These are phyloP conservation scores for Bombus consobrinus DNA, from an alignment of 1,140 invertebrate genomes.

Conservation along the genomic window DNA sequence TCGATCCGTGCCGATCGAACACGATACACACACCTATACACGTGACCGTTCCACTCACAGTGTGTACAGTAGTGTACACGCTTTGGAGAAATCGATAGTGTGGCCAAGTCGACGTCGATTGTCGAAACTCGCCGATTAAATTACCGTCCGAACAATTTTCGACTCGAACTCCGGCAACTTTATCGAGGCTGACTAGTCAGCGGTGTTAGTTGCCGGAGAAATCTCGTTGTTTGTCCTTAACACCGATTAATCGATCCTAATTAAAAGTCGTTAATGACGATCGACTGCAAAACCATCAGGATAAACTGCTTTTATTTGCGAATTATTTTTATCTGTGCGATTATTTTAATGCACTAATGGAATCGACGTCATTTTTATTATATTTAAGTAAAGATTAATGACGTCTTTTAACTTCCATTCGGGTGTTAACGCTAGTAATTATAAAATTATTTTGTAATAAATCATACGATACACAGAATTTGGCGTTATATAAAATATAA, in stretches of 20 bases:
- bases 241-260: slow-evolving; percentile 3
- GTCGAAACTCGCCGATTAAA: slow-evolving; percentile 34
- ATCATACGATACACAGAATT: no score
- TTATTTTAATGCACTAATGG: neutral
- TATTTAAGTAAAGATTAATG: no score
- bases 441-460: no score
- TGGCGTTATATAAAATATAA: no score
- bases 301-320: neutral
- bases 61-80: neutral
- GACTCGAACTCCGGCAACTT: slow-evolving; percentile 3
- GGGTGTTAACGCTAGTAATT: no score
- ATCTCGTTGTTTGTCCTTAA: neutral
- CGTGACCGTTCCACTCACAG: no score
- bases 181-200: neutral
- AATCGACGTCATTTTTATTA: no score
- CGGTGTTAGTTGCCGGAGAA: neutral
- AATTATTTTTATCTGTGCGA: neutral
- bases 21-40: neutral
- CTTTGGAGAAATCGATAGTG: slow-evolving; percentile 17
- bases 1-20: slow-evolving; percentile 11
- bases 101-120: neutral
- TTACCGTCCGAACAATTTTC: slow-evolving; percentile 35
- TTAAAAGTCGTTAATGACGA: neutral
- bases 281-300: neutral
- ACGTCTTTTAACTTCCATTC: no score